Evolutionary conservation across 2,113 vertebrate genomes (phyloP), one percentile per base, ranked within the genome.

Genomic region (Typhlomys cinereus): DNA sequence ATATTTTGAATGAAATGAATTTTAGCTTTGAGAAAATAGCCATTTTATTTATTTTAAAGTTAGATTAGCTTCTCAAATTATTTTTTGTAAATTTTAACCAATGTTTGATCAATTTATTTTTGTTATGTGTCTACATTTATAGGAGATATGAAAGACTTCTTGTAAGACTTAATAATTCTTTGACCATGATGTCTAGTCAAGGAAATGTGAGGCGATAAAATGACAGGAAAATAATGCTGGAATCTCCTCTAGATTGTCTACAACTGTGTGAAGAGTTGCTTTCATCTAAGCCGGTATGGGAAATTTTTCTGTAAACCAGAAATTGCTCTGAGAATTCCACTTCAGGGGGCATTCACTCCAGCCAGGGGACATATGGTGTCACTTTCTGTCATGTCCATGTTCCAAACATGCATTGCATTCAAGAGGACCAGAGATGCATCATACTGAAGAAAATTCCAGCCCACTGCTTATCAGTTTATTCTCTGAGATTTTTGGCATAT

Each of bases 181-280:
- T 88, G n/a, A 88, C 94, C 80, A 88, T 69, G 27, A 75, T 75
- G 4, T 50, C 88, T 88, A 50, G 86, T 91, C 10, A 54, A 89
- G 48, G 27, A 89, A 50, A 50, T 9, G 54, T 62, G 54, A 44
- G 46, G 25, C 64, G n/a, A 12, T 46, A 39, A 83, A 70, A 27
- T 62, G 31, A 44, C 23, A 39, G 48, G 84, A 61, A 78, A 64
- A 70, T 44, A 57, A 91, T 5, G n/a, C n/a, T n/a, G n/a, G n/a
- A n/a, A n/a, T n/a, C n/a, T n/a, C n/a, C n/a, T n/a, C n/a, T n/a
- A n/a, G n/a, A n/a, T n/a, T n/a, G n/a, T 79, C 57, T n/a, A 12
- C 39, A 79, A 76, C 11, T 82, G 62, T 84, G 12, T 2, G 79
- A 12, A 20, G 21, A 57, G 54, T 14, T 57, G 54, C 12, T 57